Evolutionary conservation across 2,888 invertebrate genomes (phyloP).

Genomic region (Lepidocyrtinus sp.): DNA sequence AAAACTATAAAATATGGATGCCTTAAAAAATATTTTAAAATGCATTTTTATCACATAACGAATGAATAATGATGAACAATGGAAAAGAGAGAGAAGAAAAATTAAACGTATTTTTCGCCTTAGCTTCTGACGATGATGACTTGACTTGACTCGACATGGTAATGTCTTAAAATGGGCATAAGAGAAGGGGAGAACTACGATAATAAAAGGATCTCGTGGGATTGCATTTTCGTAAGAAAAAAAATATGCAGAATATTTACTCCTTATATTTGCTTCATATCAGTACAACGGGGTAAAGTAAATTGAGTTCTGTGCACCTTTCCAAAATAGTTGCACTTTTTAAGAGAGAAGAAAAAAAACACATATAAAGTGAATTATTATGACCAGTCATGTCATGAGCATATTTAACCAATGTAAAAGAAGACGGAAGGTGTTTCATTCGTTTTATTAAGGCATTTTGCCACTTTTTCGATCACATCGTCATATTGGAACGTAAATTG

Average conservation of each 20-base stretch:
- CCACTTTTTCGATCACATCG: too few relatives aligned
- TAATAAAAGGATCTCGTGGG: slow-evolving; percentile 49
- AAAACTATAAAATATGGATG: not conserved
- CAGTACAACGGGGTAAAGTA: not conserved
- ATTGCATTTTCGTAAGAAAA: slow-evolving; percentile 11
- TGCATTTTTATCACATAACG: not conserved
- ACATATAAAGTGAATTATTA: too few relatives aligned
- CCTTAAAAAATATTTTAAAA: not conserved
- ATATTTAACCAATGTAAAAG: too few relatives aligned
- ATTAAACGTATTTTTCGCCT: not conserved
- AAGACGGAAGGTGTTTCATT: not conserved
- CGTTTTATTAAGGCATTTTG: not conserved
- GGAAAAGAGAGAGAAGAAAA: not conserved
- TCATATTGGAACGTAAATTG: too few relatives aligned
- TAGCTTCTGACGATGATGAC: not conserved
- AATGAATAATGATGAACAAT: not conserved
- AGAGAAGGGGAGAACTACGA: slow-evolving; percentile 50
- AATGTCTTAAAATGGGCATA: slow-evolving; percentile 53
- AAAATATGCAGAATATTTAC: not conserved
- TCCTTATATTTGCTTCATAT: not conserved
- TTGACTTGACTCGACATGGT: not conserved
- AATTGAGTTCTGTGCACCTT: not conserved
- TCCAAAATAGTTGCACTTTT: not conserved
- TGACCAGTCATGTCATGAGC: too few relatives aligned
- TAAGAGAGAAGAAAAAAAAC: not conserved